Evolutionary conservation across 2,113 vertebrate species (phyloP), one percentile per base, ranked within the genome.

Genomic region (Lepidothrix coronata): DNA sequence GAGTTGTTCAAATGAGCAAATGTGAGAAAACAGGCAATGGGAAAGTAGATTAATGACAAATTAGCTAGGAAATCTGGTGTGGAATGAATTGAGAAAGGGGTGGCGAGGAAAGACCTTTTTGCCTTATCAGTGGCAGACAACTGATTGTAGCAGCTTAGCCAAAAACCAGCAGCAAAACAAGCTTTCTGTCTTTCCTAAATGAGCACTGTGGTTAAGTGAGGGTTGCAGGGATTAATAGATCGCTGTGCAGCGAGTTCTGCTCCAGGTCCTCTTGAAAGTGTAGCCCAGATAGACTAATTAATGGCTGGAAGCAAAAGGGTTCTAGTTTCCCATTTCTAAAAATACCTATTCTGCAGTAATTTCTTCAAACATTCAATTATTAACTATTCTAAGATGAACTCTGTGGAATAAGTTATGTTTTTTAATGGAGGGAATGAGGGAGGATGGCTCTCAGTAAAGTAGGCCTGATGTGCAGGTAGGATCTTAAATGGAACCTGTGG

Each of bases 271-370:
- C 80, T 93, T 94, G 49, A 67, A 91, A 92, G 54, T 46, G 33
- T 30, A 90, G 71, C 75, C 86, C 75, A 93, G 66, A 70, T 89
- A 96, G 76, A 76, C 85, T 92, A 93, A 85, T 95, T 93, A 91
- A 66, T 85, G 65, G 49, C 83, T 94, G 28, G 66, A 93, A 85
- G 95, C 77, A 61, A 85, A 81, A 75, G 23, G 85, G 65, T 88
- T 95, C 85, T 71, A 30, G 75, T 85, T 93, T 89, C 39, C 62
- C 13, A 28, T 86, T 84, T 84, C 84, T 93, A 96, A 94, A 93
- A 96, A 94, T 96, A 90, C 9, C 46, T 59, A 21, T 89, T 85
- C 70, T 91, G 39, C 80, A 85, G 52, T 88, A 91, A 92, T 93
- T 90, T 89, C 54, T 78, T 84, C 52, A 87, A 28, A 63, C 8